These are phyloP conservation scores for Caenorhabditis elegans DNA, from an alignment of 1,140 invertebrate genomes.

Conservation along the genomic window WBcel235 BX284606.5:7153501-7154000, in stretches of 20 bases:
- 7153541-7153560: too few relatives aligned
- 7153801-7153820: neutral
- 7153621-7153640: constrained; percentile 19
- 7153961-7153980: too few relatives aligned
- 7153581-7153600: neutral
- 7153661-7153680: neutral
- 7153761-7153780: constrained; percentile 11
- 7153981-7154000: neutral
- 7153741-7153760: constrained; percentile 14
- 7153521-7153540: constrained; percentile 28
- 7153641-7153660: neutral
- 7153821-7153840: constrained; percentile 9
- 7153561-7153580: constrained; percentile 22
- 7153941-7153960: too few relatives aligned
- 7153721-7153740: constrained; percentile 5
- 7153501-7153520: constrained; percentile 17
- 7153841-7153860: neutral
- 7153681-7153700: neutral
- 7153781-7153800: constrained; percentile 2
- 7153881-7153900: neutral
- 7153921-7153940: too few relatives aligned
- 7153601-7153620: constrained; percentile 10
- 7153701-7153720: constrained; percentile 9
- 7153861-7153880: neutral
- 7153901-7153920: too few relatives aligned